Percentiles rank a stretch among this genome's conserved stretches.
Evolutionary conservation across 2,888 invertebrate species (phyloP).

Genomic region (Teleiodes luculella): DNA sequence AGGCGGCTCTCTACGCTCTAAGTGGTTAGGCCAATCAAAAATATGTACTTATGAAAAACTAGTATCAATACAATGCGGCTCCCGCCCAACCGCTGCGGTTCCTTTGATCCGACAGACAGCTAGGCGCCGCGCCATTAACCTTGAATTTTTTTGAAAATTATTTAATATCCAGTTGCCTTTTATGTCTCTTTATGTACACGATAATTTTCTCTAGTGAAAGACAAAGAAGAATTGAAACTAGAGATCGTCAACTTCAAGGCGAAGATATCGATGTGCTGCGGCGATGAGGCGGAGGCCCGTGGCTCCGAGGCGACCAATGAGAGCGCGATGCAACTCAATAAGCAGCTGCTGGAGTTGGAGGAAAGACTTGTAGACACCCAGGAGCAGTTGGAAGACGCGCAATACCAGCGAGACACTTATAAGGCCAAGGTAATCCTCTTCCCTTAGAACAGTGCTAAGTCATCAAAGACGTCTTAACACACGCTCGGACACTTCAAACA

Average conservation of each 20-base stretch:
- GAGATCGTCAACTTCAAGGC: conserved; percentile 59
- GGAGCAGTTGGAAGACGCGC: conserved; percentile 70
- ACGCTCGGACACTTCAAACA: too few relatives aligned
- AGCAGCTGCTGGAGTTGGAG: conserved; percentile 76
- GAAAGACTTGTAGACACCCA: conserved; percentile 69
- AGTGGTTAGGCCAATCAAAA: too few relatives aligned
- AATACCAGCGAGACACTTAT: conserved; percentile 70
- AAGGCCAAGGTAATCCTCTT: conserved; percentile 68
- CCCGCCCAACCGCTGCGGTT: too few relatives aligned
- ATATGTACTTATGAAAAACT: too few relatives aligned
- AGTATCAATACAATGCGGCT: too few relatives aligned
- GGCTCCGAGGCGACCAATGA: conserved; percentile 34
- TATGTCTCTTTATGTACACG: background rate
- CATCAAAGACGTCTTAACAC: too few relatives aligned
- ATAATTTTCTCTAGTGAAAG: conserved; percentile 49
- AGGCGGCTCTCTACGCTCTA: too few relatives aligned
- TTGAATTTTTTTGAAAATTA: too few relatives aligned
- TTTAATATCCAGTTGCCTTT: too few relatives aligned
- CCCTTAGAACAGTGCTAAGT: too few relatives aligned
- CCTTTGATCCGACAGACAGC: too few relatives aligned
- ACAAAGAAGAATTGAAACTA: conserved; percentile 61
- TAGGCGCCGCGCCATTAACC: too few relatives aligned
- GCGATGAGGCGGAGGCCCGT: conserved; percentile 39
- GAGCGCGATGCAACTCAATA: conserved; percentile 41
- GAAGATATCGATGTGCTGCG: conserved; percentile 57